These are phyloP conservation scores for Tapirus terrestris DNA, from an alignment of 2,113 vertebrate species.

Conservation along the genomic window DNA sequence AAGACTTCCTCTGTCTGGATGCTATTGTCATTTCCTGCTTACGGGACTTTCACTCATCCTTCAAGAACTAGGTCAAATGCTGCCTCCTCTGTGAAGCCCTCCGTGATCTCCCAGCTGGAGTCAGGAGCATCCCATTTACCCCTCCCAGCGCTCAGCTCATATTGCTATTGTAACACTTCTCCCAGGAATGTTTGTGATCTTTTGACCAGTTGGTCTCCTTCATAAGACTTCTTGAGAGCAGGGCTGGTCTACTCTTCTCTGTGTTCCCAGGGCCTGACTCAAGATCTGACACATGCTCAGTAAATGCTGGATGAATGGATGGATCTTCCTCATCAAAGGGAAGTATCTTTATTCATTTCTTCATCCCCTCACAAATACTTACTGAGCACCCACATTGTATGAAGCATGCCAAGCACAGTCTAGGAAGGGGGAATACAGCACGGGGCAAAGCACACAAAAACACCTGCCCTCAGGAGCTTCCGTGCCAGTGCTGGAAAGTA, in stretches of 20 bases:
- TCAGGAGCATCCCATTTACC: rapidly evolving
- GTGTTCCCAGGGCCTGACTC: neutral
- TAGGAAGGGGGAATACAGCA: neutral
- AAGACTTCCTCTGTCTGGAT: neutral
- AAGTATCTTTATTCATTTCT: neutral
- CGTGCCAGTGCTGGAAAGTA: neutral
- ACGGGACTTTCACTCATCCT: neutral
- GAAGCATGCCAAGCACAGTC: neutral
- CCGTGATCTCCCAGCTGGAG: neutral
- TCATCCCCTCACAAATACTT: neutral
- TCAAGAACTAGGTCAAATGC: neutral
- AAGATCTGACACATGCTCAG: neutral
- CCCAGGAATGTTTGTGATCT: neutral
- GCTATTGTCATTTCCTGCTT: neutral
- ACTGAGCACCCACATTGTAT: neutral
- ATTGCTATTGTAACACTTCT: neutral
- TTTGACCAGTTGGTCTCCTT: neutral
- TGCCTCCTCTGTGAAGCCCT: neutral
- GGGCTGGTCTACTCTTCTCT: neutral
- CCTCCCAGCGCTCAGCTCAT: neutral
- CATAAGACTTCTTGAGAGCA: neutral
- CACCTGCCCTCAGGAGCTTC: neutral
- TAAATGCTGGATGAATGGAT: neutral
- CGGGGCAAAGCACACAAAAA: neutral
- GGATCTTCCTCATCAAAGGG: neutral